Conservation (phyloP, 2,113 vertebrate genomes). For the Enhydra lutris region DNA sequence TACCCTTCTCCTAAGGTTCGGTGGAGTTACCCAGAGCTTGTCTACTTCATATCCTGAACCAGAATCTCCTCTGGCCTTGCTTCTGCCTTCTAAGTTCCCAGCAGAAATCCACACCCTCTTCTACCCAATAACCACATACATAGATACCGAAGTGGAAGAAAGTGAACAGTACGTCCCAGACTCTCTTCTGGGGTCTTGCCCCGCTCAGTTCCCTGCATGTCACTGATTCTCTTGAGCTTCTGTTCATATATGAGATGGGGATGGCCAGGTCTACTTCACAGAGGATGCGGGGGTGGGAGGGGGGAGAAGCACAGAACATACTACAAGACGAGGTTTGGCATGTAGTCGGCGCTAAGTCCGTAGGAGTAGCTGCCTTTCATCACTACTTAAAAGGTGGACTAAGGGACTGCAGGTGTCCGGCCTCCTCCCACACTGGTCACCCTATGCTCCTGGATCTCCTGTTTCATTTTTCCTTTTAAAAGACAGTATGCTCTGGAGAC, state of each 20-base stretch:
- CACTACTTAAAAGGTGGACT: neutral
- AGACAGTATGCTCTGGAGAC: neutral
- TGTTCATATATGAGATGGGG: neutral
- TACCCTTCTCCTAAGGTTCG: neutral
- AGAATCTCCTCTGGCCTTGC: neutral
- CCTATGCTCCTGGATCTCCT: neutral
- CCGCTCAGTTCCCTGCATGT: neutral
- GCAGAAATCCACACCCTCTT: neutral
- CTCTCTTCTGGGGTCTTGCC: neutral
- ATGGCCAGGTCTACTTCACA: neutral
- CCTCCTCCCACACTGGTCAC: neutral
- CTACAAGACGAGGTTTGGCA: neutral
- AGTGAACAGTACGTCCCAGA: rapidly evolving
- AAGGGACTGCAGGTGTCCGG: neutral
- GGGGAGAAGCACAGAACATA: neutral
- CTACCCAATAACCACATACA: neutral
- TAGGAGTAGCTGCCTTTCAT: neutral
- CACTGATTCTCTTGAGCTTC: neutral
- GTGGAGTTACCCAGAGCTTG: neutral
- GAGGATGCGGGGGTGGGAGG: neutral
- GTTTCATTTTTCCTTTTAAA: neutral
- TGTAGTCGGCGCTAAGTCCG: neutral
- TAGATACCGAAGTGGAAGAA: neutral
- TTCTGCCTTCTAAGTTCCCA: neutral
- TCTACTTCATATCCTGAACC: neutral